Evolutionary conservation across 2,888 invertebrate species (phyloP).

Genomic region (Lysandra bellargus): DNA sequence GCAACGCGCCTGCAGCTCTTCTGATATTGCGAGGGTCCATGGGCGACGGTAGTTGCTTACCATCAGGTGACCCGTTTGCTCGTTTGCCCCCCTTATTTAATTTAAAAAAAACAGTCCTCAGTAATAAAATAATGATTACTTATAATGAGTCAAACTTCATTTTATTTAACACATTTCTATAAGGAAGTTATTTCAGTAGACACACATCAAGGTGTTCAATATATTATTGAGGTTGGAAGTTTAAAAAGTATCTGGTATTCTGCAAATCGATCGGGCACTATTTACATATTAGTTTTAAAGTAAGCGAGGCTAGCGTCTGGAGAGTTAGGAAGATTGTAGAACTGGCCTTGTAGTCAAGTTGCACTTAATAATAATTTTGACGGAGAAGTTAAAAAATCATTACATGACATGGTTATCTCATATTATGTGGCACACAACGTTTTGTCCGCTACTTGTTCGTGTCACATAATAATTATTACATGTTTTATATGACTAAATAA

Average conservation of each 20-base stretch:
- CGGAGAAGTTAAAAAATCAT: background rate
- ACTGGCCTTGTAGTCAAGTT: background rate
- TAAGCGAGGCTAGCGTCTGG: conserved; percentile 22
- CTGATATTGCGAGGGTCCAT: no score
- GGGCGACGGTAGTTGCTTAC: no score
- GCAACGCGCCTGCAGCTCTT: no score
- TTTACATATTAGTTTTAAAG: conserved; percentile 30
- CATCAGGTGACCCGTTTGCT: no score
- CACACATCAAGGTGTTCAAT: conserved; percentile 1
- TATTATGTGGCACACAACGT: background rate
- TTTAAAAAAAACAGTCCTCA: background rate
- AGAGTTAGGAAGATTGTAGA: background rate
- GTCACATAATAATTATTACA: no score
- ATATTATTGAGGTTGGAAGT: conserved; percentile 25
- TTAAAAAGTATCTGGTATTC: conserved; percentile 30
- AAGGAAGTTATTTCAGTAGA: conserved; percentile 4
- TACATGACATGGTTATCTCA: background rate
- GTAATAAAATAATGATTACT: background rate
- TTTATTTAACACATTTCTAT: conserved; percentile 2
- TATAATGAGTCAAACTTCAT: background rate
- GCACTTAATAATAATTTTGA: background rate
- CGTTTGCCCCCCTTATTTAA: no score
- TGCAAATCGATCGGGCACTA: conserved; percentile 30
- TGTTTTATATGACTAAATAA: no score
- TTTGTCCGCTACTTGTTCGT: background rate